Percentiles rank a stretch among this genome's conserved stretches.
Evolutionary conservation across 2,113 vertebrate genomes (phyloP).

Genomic region (Baryphthengus martii): DNA sequence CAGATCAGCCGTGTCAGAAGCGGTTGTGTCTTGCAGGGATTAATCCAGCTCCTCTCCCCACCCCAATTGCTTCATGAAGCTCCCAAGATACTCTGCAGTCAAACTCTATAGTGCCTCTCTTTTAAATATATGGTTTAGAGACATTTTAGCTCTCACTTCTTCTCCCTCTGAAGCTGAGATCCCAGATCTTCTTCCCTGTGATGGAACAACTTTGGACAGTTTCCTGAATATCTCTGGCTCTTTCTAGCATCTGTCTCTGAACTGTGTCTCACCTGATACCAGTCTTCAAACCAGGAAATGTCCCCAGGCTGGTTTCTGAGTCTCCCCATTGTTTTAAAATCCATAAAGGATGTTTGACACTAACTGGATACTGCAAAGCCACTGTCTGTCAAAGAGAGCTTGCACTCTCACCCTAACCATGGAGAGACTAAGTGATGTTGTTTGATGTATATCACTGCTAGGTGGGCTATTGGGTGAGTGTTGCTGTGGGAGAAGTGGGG

Average conservation of each 20-base stretch:
- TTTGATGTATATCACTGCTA: accelerated
- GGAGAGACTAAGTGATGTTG: accelerated
- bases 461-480: neutral
- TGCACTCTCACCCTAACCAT: accelerated
- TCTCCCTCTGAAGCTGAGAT: neutral
- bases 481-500: neutral
- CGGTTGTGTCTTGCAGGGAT: accelerated
- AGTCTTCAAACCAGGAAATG: neutral
- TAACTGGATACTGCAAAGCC: neutral
- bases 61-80: neutral
- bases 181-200: neutral
- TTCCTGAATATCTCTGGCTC: neutral
- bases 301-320: neutral
- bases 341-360: neutral
- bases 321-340: neutral
- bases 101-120: neutral
- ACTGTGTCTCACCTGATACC: neutral
- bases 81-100: neutral
- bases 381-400: neutral
- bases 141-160: neutral
- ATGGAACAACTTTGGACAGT: neutral
- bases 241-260: neutral
- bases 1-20: neutral
- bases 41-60: neutral
- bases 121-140: neutral